Conservation (phyloP, 2,888 invertebrate species). For the Andrena trimmerana region DNA sequence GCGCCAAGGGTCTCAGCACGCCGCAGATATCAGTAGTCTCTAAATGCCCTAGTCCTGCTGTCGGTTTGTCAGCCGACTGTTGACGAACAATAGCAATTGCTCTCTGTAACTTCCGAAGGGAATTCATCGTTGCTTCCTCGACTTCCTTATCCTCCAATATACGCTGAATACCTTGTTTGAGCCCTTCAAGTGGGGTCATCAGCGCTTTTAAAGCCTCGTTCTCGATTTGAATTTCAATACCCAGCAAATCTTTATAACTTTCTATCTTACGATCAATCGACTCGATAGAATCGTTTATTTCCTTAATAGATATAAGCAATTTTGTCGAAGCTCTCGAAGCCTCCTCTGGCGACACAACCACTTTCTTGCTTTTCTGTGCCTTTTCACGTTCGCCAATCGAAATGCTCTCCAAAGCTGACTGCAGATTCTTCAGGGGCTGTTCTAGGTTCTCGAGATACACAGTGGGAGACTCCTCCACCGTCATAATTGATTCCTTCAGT, state of each 20-base stretch:
- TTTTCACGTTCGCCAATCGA: constrained; percentile 5
- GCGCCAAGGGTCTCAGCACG: constrained; percentile 41
- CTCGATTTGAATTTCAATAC: constrained; percentile 60
- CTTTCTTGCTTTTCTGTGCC: neutral
- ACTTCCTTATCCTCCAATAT: constrained; percentile 33
- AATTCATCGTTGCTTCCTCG: constrained; percentile 61
- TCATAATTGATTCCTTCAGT: constrained; percentile 65
- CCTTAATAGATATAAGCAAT: constrained; percentile 40
- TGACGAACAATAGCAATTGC: constrained; percentile 76
- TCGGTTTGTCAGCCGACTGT: constrained; percentile 68
- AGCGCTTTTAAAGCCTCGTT: constrained; percentile 61
- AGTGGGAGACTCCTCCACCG: constrained; percentile 64
- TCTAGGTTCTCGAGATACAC: constrained; percentile 66
- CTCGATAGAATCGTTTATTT: constrained; percentile 59
- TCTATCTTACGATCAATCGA: constrained; percentile 60
- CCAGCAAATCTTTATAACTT: constrained; percentile 47
- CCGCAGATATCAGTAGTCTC: constrained; percentile 18
- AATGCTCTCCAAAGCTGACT: constrained; percentile 56
- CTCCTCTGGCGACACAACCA: constrained; percentile 35
- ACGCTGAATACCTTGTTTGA: constrained; percentile 52
- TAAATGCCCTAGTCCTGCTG: constrained; percentile 59
- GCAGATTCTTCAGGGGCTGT: constrained; percentile 58
- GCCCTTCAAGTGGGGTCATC: constrained; percentile 52
- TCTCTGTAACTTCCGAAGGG: constrained; percentile 74
- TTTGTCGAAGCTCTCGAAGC: constrained; percentile 39